Conservation (phyloP, 2,797 vertebrate species). For the Falco columbarius region DNA sequence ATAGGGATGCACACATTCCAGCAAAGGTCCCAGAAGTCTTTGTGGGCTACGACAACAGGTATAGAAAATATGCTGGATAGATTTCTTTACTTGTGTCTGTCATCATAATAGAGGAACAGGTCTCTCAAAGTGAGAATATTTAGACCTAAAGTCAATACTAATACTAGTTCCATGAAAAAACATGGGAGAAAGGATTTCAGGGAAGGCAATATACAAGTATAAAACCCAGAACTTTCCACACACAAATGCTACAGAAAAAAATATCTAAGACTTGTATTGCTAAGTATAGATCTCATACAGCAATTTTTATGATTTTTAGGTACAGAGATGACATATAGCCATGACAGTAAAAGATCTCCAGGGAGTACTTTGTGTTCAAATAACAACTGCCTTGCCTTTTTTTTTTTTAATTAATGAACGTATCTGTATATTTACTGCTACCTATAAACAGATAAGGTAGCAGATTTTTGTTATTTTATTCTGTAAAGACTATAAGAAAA, state of each 20-base stretch:
- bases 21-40: background rate
- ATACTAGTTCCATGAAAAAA: background rate
- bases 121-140: background rate
- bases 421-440: background rate
- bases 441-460: background rate
- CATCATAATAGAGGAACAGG: background rate
- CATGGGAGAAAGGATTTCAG: background rate
- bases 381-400: background rate
- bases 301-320: background rate
- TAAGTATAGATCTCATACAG: background rate
- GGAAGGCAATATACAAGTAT: background rate
- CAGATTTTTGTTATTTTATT: background rate
- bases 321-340: background rate
- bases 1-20: background rate
- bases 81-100: background rate
- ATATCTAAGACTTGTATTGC: background rate
- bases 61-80: background rate
- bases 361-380: background rate
- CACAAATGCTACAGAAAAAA: background rate
- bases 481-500: background rate
- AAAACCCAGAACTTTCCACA: background rate
- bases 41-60: background rate
- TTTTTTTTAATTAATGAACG: background rate
- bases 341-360: background rate
- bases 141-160: background rate